These are phyloP conservation scores for Exephanes ischioxanthus DNA, from an alignment of 2,888 invertebrate genomes.

Conservation along the genomic window DNA sequence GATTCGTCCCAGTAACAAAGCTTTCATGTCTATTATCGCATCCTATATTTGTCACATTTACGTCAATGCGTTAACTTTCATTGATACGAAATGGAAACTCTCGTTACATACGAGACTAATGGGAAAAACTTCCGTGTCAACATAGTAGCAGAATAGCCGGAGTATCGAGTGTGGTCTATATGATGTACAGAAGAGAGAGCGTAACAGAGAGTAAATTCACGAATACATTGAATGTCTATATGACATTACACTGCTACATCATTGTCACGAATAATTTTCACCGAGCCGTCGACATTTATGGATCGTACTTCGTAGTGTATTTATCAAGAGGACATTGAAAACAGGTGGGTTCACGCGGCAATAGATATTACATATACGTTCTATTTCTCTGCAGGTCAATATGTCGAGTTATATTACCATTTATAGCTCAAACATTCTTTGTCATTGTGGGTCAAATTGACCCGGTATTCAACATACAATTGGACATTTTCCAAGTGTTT, in stretches of 20 bases:
- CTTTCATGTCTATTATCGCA: no score
- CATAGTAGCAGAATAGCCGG: background rate
- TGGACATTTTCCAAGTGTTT: no score
- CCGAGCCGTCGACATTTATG: background rate
- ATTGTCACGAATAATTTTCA: slow-evolving; percentile 2
- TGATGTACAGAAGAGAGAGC: background rate
- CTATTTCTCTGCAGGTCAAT: no score
- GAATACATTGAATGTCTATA: background rate
- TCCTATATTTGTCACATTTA: background rate
- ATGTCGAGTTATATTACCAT: no score
- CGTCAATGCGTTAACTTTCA: background rate
- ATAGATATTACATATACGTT: background rate
- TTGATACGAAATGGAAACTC: background rate
- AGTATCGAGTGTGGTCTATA: background rate
- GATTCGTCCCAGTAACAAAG: no score
- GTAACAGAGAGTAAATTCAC: background rate
- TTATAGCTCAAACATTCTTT: no score
- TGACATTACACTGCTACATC: background rate
- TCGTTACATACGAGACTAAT: background rate
- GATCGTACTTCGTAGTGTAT: background rate
- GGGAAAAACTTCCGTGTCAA: background rate
- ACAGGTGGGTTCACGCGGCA: background rate
- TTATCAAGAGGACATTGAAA: background rate
- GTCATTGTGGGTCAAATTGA: no score
- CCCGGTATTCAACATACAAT: no score